Percentiles rank a stretch among this genome's conserved stretches.
Evolutionary conservation across 2,797 vertebrate genomes (phyloP).

Genomic region (Lycodopsis pacificus): DNA sequence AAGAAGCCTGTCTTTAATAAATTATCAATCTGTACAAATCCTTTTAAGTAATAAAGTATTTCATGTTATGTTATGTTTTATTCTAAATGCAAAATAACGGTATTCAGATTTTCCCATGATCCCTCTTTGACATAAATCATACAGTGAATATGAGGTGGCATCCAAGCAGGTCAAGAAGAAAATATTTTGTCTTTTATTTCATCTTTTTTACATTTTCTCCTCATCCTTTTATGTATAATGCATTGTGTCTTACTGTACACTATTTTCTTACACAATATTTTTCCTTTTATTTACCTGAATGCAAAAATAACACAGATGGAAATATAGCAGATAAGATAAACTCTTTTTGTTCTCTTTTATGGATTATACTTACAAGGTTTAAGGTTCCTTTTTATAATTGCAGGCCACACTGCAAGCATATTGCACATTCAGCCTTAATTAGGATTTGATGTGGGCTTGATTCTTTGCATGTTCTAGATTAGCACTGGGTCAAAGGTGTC

Average conservation of each 20-base stretch:
- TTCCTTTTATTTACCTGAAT: background rate
- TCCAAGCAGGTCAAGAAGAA: slow-evolving; percentile 17
- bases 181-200: slow-evolving; percentile 2
- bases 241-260: background rate
- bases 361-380: background rate
- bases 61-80: background rate
- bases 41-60: slow-evolving; percentile 48
- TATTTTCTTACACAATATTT: background rate
- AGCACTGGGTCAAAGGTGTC: slow-evolving; percentile 7
- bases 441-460: slow-evolving; percentile 37
- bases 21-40: slow-evolving; percentile 46
- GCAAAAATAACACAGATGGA: background rate
- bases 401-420: background rate
- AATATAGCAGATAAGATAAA: background rate
- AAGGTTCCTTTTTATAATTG: background rate
- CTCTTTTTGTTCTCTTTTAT: background rate
- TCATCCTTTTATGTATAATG: background rate
- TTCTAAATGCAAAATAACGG: slow-evolving; percentile 21
- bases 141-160: slow-evolving; percentile 32
- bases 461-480: slow-evolving; percentile 39
- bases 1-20: slow-evolving; percentile 37
- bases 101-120: slow-evolving; percentile 37
- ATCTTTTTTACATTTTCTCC: slow-evolving; percentile 3
- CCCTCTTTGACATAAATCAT: slow-evolving; percentile 31
- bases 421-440: slow-evolving; percentile 1